Conservation (phyloP, 1,140 invertebrate species). For the Sesamia nonagrioides region DNA sequence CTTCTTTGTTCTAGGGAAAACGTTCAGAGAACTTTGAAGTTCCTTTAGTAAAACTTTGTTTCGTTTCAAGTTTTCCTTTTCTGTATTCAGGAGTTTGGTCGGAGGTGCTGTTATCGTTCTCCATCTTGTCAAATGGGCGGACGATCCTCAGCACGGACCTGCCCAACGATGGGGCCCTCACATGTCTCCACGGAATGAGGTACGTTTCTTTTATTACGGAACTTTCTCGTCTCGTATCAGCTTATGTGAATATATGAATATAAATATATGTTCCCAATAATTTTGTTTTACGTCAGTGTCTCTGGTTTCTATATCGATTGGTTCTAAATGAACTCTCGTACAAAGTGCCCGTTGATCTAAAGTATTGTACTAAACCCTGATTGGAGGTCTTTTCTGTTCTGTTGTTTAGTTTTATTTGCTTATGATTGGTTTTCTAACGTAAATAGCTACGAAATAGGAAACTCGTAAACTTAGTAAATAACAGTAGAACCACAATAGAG, state of each 20-base stretch:
- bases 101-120: conserved; percentile 89
- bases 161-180: conserved; percentile 89
- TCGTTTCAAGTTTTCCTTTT: conserved; percentile 38
- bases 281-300: conserved; percentile 8
- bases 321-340: not conserved
- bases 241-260: conserved; percentile 7
- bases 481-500: not conserved
- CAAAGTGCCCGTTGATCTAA: conserved; percentile 33
- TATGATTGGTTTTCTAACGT: conserved; percentile 6
- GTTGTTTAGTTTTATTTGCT: not conserved
- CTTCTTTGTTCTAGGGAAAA: conserved; percentile 17
- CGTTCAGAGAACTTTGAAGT: conserved; percentile 15
- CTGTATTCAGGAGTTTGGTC: conserved; percentile 86
- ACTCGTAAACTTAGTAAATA: not conserved
- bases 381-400: not conserved
- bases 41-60: conserved; percentile 17
- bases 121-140: conserved; percentile 86
- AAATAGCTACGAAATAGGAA: conserved; percentile 3
- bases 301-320: not conserved
- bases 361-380: conserved; percentile 9
- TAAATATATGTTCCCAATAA: not conserved
- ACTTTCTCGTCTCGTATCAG: conserved; percentile 7
- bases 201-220: conserved; percentile 54
- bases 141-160: conserved; percentile 82
- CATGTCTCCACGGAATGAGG: conserved; percentile 94